These are phyloP conservation scores for Ypsolopha sequella DNA, from an alignment of 2,888 invertebrate genomes.

Conservation along the genomic window DNA sequence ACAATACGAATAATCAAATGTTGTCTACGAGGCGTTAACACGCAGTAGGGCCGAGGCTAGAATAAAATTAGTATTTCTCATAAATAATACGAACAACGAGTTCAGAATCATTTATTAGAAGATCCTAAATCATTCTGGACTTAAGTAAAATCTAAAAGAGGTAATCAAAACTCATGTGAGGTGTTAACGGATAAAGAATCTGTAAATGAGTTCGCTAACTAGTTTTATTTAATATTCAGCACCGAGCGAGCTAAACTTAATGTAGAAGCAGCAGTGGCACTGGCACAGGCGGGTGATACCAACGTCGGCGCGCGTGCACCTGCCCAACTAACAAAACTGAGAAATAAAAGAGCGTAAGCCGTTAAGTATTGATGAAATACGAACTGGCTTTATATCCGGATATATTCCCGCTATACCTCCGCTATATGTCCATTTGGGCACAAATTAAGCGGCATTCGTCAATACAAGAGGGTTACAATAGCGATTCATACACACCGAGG, in stretches of 20 bases:
- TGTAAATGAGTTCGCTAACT: neutral
- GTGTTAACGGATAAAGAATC: neutral
- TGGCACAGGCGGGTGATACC: neutral
- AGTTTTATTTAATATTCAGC: neutral
- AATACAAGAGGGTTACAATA: too few species aligned
- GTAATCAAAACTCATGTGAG: too few species aligned
- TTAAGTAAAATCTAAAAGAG: neutral
- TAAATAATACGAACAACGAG: neutral
- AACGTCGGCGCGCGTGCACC: neutral
- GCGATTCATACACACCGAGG: too few species aligned
- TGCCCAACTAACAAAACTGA: too few species aligned
- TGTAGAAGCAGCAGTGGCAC: neutral
- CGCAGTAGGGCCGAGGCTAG: too few species aligned
- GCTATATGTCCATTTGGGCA: too few species aligned
- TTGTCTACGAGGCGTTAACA: neutral
- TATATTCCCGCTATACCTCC: too few species aligned
- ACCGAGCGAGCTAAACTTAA: neutral
- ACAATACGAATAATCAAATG: neutral
- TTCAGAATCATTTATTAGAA: neutral
- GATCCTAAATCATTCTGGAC: slow-evolving; percentile 1
- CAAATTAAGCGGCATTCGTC: too few species aligned
- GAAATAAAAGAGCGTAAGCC: too few species aligned
- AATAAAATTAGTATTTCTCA: neutral
- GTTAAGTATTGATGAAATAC: too few species aligned
- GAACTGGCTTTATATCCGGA: too few species aligned